phyloP scores from a whole-genome alignment of 1,140 invertebrate species.

The Drosophila sechellia region DNA sequence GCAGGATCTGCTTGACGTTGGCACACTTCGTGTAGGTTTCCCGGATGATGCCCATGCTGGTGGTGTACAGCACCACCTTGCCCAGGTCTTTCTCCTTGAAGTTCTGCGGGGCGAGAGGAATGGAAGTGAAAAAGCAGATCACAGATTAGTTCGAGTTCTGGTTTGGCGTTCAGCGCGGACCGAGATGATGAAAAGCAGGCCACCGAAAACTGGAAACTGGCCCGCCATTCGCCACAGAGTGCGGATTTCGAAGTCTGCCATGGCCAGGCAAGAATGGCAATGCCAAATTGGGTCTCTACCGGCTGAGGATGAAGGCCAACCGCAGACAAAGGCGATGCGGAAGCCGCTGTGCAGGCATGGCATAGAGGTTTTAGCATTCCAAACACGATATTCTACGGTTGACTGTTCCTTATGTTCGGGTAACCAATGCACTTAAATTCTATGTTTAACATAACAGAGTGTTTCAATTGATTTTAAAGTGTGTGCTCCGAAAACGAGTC shows the following conservation, averaged over 20 bases:
- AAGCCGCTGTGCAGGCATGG: slow-evolving; percentile 17
- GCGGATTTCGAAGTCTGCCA: slow-evolving; percentile 55
- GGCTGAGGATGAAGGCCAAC: slow-evolving; percentile 45
- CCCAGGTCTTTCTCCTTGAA: slow-evolving; percentile 95
- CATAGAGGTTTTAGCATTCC: slow-evolving; percentile 11
- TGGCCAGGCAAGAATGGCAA: slow-evolving; percentile 49
- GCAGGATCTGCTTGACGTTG: slow-evolving; percentile 95
- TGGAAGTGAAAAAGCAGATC: slow-evolving; percentile 5
- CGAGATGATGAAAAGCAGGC: slow-evolving; percentile 55
- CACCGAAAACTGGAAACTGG: slow-evolving; percentile 69
- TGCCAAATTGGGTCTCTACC: slow-evolving; percentile 45
- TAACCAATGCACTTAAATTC: neutral
- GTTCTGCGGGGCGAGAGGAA: slow-evolving; percentile 86
- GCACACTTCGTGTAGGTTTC: slow-evolving; percentile 95
- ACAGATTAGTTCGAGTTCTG: slow-evolving; percentile 53
- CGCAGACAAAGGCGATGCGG: slow-evolving; percentile 33
- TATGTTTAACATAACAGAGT: neutral
- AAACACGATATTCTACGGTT: slow-evolving; percentile 1
- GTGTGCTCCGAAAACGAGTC: neutral
- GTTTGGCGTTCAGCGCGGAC: slow-evolving; percentile 32
- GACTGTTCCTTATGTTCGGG: neutral
- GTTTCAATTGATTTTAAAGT: too few species aligned
- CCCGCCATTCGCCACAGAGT: slow-evolving; percentile 69
- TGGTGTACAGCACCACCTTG: slow-evolving; percentile 96
- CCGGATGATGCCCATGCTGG: slow-evolving; percentile 96